These are phyloP conservation scores for Colius striatus DNA, from an alignment of 2,113 vertebrate species.

Conservation along the genomic window DNA sequence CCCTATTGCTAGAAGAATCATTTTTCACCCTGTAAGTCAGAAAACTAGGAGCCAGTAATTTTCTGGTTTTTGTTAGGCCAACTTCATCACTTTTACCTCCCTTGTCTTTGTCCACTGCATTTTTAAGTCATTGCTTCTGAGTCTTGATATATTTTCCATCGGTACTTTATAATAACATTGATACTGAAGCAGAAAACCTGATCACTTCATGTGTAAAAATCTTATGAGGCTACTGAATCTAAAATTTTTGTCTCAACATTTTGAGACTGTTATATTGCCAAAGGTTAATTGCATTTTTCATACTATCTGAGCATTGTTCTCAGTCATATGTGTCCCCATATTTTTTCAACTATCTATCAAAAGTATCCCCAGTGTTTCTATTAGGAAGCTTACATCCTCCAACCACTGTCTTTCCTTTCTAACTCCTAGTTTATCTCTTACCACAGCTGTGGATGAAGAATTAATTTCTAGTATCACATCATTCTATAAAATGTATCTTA, in stretches of 20 bases:
- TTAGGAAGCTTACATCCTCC: background rate
- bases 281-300: slow-evolving; percentile 7
- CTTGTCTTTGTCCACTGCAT: background rate
- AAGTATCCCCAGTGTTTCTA: background rate
- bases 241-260: background rate
- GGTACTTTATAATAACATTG: background rate
- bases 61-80: background rate
- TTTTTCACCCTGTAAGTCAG: background rate
- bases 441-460: background rate
- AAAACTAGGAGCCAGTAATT: background rate
- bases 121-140: background rate
- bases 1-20: background rate
- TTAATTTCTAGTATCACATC: background rate
- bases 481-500: background rate
- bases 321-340: background rate
- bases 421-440: background rate
- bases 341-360: background rate
- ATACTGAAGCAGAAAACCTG: background rate
- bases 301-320: background rate
- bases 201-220: background rate
- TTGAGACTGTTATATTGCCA: background rate
- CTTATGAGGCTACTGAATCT: background rate
- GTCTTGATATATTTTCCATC: background rate
- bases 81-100: background rate
- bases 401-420: background rate